Evolutionary conservation across 1,140 invertebrate genomes (phyloP).

Genomic region (Camponotus pennsylvanicus): DNA sequence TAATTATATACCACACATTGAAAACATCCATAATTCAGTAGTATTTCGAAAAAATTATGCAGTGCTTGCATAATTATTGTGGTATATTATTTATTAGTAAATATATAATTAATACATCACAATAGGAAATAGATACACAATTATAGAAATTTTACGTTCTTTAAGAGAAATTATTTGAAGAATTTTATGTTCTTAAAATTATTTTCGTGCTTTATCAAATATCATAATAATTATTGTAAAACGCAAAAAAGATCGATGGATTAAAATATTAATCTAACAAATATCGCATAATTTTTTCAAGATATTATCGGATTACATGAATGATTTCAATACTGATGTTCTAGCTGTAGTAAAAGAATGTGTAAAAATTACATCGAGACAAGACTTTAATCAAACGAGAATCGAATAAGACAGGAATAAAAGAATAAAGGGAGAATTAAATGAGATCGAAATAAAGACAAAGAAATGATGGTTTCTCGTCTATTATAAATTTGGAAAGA

Average conservation of each 20-base stretch:
- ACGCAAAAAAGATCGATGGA: not conserved
- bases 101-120: too few relatives aligned
- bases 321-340: conserved; percentile 34
- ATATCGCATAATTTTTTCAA: not conserved
- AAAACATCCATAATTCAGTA: too few relatives aligned
- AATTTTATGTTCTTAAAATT: not conserved
- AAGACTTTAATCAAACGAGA: conserved; percentile 55
- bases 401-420: conserved; percentile 45
- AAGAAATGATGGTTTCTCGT: conserved; percentile 40
- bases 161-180: not conserved
- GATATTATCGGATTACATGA: not conserved
- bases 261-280: not conserved
- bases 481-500: conserved; percentile 23
- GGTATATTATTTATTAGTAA: too few relatives aligned
- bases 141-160: too few relatives aligned
- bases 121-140: too few relatives aligned
- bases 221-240: not conserved
- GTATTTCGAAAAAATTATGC: too few relatives aligned
- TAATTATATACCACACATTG: too few relatives aligned
- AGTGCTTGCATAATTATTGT: too few relatives aligned
- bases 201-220: not conserved
- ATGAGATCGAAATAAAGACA: conserved; percentile 50
- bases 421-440: conserved; percentile 35
- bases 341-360: not conserved
- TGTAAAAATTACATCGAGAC: conserved; percentile 41